A percentile compares a stretch with the other conserved stretches of the same genome.
phyloP scores from a whole-genome alignment of 1,140 invertebrate species.

The Mamestra configurata region DNA sequence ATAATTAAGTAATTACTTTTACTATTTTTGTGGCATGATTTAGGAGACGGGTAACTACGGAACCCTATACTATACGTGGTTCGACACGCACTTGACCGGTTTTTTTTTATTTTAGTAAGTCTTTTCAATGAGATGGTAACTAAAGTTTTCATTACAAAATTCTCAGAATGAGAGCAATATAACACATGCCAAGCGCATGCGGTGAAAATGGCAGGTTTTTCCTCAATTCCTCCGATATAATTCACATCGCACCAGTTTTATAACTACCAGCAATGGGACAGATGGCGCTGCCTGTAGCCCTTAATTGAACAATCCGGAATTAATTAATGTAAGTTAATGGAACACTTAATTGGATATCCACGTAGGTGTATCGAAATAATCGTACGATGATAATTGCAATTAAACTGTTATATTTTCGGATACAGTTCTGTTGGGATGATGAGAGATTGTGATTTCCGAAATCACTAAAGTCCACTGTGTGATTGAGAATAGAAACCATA shows the following conservation, averaged over 20 bases:
- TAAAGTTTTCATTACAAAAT: no score
- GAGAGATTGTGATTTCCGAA: background rate
- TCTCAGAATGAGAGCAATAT: no score
- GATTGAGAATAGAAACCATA: no score
- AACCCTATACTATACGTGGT: no score
- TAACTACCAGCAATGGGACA: background rate
- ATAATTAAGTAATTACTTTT: no score
- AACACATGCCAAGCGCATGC: no score
- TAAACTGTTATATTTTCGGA: background rate
- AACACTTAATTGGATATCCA: conserved; percentile 19
- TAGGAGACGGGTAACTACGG: no score
- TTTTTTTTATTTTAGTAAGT: no score
- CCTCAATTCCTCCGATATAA: background rate
- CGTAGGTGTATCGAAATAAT: conserved; percentile 10
- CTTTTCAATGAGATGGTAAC: no score
- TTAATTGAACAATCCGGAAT: conserved; percentile 34
- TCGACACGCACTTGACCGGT: no score
- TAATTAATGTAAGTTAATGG: conserved; percentile 38
- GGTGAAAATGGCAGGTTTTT: background rate
- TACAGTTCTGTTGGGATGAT: background rate
- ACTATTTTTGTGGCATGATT: no score
- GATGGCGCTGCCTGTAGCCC: background rate
- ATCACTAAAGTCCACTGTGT: no score
- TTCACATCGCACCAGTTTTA: background rate
- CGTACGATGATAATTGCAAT: background rate